Evolutionary conservation across 2,888 invertebrate genomes (phyloP).

Genomic region (Conops quadrifasciatus): DNA sequence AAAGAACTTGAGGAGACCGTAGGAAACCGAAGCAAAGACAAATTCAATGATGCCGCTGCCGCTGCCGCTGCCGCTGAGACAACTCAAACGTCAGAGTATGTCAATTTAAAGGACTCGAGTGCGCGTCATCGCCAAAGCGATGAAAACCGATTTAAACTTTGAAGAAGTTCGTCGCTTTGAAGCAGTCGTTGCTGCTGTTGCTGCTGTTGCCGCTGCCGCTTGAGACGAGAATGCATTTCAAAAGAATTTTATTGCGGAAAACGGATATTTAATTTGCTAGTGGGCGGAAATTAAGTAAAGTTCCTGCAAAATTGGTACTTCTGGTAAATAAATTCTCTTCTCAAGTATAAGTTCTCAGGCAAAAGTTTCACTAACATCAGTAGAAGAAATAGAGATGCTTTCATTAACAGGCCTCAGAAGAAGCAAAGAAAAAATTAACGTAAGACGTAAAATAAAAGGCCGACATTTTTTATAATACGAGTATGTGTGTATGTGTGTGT

Average conservation of each 20-base stretch:
- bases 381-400: neutral
- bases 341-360: neutral
- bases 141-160: slow-evolving; percentile 21
- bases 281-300: slow-evolving; percentile 5
- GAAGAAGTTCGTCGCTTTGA: neutral
- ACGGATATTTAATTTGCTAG: slow-evolving; percentile 21
- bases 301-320: neutral
- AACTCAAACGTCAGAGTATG: slow-evolving; percentile 5
- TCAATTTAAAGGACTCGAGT: slow-evolving; percentile 4
- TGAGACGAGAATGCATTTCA: neutral
- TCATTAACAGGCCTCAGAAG: neutral
- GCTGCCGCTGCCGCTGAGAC: neutral
- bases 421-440: neutral
- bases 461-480: neutral
- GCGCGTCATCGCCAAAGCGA: neutral
- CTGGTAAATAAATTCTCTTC: neutral
- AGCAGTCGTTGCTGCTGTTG: no score
- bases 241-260: slow-evolving; percentile 1
- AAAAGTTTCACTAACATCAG: neutral
- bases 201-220: no score
- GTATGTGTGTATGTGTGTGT: no score
- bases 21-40: neutral
- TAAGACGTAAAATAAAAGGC: neutral
- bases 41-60: slow-evolving; percentile 6
- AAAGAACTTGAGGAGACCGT: neutral